A percentile compares a stretch with the other conserved stretches of the same genome.
Conservation (phyloP, 1,140 invertebrate species). For the Gonioctena quinquepunctata region DNA sequence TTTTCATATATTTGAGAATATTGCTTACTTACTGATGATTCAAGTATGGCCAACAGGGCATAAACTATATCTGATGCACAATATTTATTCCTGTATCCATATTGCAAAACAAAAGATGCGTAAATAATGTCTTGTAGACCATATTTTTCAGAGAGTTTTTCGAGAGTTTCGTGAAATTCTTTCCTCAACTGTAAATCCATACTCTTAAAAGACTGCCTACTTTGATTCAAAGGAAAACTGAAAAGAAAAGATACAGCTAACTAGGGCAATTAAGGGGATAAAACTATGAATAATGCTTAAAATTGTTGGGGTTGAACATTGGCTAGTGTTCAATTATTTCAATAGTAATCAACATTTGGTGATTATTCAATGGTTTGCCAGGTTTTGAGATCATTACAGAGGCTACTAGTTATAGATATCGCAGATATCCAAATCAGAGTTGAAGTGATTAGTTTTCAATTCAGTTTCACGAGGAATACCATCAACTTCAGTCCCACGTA, state of each 20-base stretch:
- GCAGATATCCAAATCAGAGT: too few relatives aligned
- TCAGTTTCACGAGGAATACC: too few relatives aligned
- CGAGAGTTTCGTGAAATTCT: constrained; percentile 75
- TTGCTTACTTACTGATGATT: constrained; percentile 65
- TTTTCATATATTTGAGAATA: background rate
- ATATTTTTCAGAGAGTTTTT: constrained; percentile 80
- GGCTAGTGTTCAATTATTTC: too few relatives aligned
- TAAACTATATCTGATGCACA: constrained; percentile 85
- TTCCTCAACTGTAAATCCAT: constrained; percentile 87
- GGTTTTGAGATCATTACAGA: too few relatives aligned
- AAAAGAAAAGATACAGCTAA: constrained; percentile 33
- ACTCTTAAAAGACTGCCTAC: constrained; percentile 79
- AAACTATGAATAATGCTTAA: too few relatives aligned
- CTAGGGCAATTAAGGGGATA: too few relatives aligned
- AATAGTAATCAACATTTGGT: too few relatives aligned
- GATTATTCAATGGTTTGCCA: too few relatives aligned
- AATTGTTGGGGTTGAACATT: too few relatives aligned
- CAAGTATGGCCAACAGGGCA: constrained; percentile 78
- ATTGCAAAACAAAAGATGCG: constrained; percentile 77
- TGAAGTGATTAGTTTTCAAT: too few relatives aligned
- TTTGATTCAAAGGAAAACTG: constrained; percentile 83
- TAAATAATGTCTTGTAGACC: constrained; percentile 74
- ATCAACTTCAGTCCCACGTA: too few relatives aligned
- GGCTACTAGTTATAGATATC: too few relatives aligned
- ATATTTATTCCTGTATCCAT: constrained; percentile 80